Base-by-base conservation (phyloP, 2,797 vertebrate genomes). In the Lepilemur septentrionalis region DNA sequence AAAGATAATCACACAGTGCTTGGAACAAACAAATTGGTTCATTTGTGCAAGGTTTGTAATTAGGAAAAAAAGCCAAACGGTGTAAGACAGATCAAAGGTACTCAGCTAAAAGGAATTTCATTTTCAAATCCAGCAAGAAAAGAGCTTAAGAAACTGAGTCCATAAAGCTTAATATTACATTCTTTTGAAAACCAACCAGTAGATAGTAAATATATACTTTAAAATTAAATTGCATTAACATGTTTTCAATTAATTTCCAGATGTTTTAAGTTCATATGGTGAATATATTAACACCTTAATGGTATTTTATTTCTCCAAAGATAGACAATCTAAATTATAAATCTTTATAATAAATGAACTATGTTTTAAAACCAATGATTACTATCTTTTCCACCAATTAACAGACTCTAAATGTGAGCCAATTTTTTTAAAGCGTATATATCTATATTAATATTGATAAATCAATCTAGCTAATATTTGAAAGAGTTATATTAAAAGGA, bases 21-120 rank as follows among this genome's bases (percentile, higher is more conserved):
- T 94, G n/a, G 73, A 97, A 96, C 72, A 98, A 98, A 98, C 35
- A 98, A 97, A 97, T 75, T 83, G 67, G 6, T 91, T 97, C 89
- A 13, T 76, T 98, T 96, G 96, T 93, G 38, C 35, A 96, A 48
- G n/a, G 0, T 10, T 38, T 75, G 20, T 91, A 97, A 98, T 96
- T 96, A 97, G 55, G 41, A n/a, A 7, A 83, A 52, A 69, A 70
- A 38, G 22, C 61, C 65, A 32, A 91, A 0, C 63, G 20, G 0
- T 10, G 0, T 57, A 69, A 91, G 12, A 9, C 35, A 89, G 72
- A 97, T 93, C 65, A 98, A 97, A 97, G 23, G 9, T 97, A 92
- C 50, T 85, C 4, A 25, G 10, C 7, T 43, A 70, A 79, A 79
- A 91, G 0, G 17, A 89, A 95, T 83, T 89, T 82, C 52, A 91